These are phyloP conservation scores for Dinoponera quadriceps DNA, from an alignment of 1,140 invertebrate genomes.

Conservation along the genomic window DNA sequence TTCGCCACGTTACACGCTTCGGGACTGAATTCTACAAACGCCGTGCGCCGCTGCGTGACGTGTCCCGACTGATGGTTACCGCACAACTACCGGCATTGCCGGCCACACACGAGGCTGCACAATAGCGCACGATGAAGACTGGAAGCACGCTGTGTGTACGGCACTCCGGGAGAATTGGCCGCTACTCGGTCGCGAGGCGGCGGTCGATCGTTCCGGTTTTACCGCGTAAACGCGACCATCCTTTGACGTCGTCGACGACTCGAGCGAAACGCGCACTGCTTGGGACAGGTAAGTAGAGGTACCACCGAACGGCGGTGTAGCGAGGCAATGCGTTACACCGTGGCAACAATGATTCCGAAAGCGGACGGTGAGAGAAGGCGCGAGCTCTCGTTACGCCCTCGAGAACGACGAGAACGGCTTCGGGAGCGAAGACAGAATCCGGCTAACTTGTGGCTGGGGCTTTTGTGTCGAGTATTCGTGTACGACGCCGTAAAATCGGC, in stretches of 20 bases:
- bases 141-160: not conserved
- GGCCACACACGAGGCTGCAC: not conserved
- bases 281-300: not conserved
- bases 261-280: conserved; percentile 28
- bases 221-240: conserved; percentile 23
- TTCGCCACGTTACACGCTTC: not conserved
- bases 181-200: not conserved
- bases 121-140: conserved; percentile 15
- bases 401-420: conserved; percentile 5
- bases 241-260: not conserved
- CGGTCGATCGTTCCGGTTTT: conserved; percentile 45
- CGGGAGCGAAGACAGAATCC: conserved; percentile 34
- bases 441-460: conserved; percentile 49
- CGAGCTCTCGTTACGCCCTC: not conserved
- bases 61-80: not conserved
- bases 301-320: too few species aligned
- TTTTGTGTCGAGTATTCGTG: conserved; percentile 62
- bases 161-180: conserved; percentile 23
- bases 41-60: not conserved
- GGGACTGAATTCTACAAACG: conserved; percentile 22
- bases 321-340: too few species aligned
- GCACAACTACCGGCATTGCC: not conserved
- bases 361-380: conserved; percentile 15
- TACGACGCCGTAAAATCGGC: conserved; percentile 69
- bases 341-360: conserved; percentile 37